Evolutionary conservation across 1,140 invertebrate species (phyloP).

Genomic region (Aphis gossypii): DNA sequence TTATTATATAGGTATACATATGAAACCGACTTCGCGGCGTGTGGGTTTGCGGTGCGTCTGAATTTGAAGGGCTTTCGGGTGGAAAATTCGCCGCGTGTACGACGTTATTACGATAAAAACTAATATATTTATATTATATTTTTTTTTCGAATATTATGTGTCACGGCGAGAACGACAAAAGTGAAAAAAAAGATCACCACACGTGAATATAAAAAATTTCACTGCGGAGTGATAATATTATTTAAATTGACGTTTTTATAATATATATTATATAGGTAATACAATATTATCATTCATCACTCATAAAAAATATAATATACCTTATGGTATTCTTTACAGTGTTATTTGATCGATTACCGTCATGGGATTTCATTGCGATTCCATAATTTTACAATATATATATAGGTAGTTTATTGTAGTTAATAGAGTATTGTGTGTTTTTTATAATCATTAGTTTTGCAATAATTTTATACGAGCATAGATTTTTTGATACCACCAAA

Average conservation of each 20-base stretch:
- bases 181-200: neutral
- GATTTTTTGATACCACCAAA: neutral
- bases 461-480: neutral
- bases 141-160: neutral
- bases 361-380: neutral
- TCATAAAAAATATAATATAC: neutral
- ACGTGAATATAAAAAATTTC: neutral
- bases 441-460: neutral
- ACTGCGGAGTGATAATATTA: neutral
- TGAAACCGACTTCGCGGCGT: neutral
- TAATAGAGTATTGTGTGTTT: neutral
- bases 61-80: slow-evolving; percentile 12
- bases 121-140: neutral
- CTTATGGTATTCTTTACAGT: neutral
- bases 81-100: neutral
- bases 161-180: neutral
- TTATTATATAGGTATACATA: neutral
- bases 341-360: neutral
- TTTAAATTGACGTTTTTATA: neutral
- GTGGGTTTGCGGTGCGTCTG: neutral
- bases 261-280: neutral
- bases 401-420: too few species aligned
- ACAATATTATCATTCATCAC: neutral
- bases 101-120: neutral
- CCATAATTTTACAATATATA: neutral